Base-by-base conservation (phyloP, 2,113 vertebrate genomes). In the Mugil cephalus region DNA sequence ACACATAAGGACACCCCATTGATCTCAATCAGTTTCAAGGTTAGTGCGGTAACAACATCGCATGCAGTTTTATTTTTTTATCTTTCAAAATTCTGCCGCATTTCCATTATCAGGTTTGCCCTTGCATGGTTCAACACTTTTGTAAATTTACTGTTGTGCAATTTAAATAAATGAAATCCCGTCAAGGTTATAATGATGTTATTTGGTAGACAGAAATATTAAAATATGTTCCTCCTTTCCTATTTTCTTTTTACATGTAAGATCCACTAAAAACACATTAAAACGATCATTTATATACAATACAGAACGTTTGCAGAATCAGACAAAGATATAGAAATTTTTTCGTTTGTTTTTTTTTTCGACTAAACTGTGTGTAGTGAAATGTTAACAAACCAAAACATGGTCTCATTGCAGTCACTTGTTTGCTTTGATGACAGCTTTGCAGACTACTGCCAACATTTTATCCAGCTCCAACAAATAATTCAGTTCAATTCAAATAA, bases 21-120 rank as follows among this genome's bases (percentile, higher is more conserved):
- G 18, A 65, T 65, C 35, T 65, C 35, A 51, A 12, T 65, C 35
- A 39, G 9, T 40, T 51, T 40, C 35, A 65, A 64, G 46, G 61
- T 24, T 24, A 34, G 17, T 15, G 30, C 34, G 0, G 35, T 39
- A 51, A 39, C 12, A 48, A 19, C 47, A 51, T 48, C 12, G 38
- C 18, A 50, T 64, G 36, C 47, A 11, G 24, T 63, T 48, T 43
- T 21, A 36, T 9, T 50, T 50, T 52, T 59, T 60, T 17, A 10
- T 46, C 7, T 61, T 3, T 34, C 11, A 34, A 61, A 61, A 10
- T 38, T 64, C 17, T 14, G 38, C 36, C 21, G 13, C 46, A 21
- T 64, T 40, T 50, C 34, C 47, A 51, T 64, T 64, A 24, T 64
- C 61, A 51, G 15, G 13, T 50, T 38, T 39, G 39, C 48, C 50